Percentiles rank a stretch among this genome's conserved stretches.
phyloP scores from a whole-genome alignment of 2,888 invertebrate species.

The Caenorhabditis imperialis region DNA sequence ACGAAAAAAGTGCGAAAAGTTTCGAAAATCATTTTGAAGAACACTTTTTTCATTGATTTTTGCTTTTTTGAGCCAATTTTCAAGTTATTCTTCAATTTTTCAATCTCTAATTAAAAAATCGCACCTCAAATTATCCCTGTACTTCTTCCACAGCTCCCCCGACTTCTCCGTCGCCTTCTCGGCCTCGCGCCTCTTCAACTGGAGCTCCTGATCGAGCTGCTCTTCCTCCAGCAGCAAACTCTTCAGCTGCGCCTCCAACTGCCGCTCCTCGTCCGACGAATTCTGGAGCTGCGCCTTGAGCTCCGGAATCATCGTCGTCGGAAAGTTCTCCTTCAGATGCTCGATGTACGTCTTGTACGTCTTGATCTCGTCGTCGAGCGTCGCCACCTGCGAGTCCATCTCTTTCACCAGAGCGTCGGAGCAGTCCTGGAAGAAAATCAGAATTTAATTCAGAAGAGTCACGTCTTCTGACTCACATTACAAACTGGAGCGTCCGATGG shows the following conservation, averaged over 20 bases:
- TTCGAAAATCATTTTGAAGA: slow-evolving; percentile 8
- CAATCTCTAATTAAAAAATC: background rate
- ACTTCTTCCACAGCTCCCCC: slow-evolving; percentile 66
- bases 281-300: slow-evolving; percentile 59
- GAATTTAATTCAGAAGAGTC: background rate
- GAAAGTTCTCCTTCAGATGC: slow-evolving; percentile 55
- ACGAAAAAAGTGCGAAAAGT: slow-evolving; percentile 5
- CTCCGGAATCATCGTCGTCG: slow-evolving; percentile 51
- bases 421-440: slow-evolving; percentile 66
- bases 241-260: slow-evolving; percentile 33
- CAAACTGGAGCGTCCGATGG: slow-evolving; percentile 74
- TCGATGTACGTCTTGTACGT: slow-evolving; percentile 65
- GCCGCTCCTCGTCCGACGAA: slow-evolving; percentile 45
- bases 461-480: slow-evolving; percentile 57
- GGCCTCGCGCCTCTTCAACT: slow-evolving; percentile 19
- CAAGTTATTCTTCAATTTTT: too few relatives aligned
- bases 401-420: slow-evolving; percentile 65
- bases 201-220: slow-evolving; percentile 37
- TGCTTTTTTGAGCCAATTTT: too few relatives aligned
- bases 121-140: slow-evolving; percentile 72
- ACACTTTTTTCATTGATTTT: too few relatives aligned
- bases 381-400: slow-evolving; percentile 67
- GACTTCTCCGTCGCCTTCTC: slow-evolving; percentile 56
- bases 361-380: slow-evolving; percentile 68
- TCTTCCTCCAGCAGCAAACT: slow-evolving; percentile 42